Base-by-base conservation (phyloP, 2,888 invertebrate species). In the Nowickia ferox region DNA sequence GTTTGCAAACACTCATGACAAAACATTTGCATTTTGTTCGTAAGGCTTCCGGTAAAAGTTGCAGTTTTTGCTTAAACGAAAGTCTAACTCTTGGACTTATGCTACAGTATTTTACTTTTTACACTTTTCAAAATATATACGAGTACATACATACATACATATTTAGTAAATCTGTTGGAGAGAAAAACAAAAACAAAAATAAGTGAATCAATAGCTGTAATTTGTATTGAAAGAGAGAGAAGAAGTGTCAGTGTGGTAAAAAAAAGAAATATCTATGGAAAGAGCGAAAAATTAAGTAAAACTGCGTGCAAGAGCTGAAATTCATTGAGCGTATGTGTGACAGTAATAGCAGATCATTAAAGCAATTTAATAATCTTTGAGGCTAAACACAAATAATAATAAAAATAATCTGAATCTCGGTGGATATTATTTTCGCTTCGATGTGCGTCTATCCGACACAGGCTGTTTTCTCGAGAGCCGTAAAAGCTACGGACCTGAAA, bases 1-100 rank as follows among this genome's bases (percentile, higher is more conserved):
- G 82, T 82, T 75, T 82, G 68, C 78, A 84, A 80, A 80, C 80
- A 81, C 76, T 66, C 84, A 48, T 77, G 77, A 81, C 63, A 81
- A 65, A 82, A 75, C 76, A 88, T 88, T 87, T 87, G 82, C 88
- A 87, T 88, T 86, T 88, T 84, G 72, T 86, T 86, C 48, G 63
- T 68, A 71, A 84, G 84, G 85, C 87, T 87, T 87, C 87, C 87
- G 88, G 86, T 71, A 84, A 86, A 83, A 79, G 84, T 79, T 80
- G 61, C 61, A 55, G 44, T 75, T 68, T 66, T 74, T 46, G 75
- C 68, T 76, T n/a, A 57, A 80, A 66, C 68, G 57, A 80, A 76
- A 75, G 63, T 42, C 44, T 53, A 40, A 48, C 42, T 51, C 19
- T 63, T 66, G 10, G 48, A 42, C 53, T 57, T 11, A 30, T 15